Evolutionary conservation across 2,888 invertebrate species (phyloP).

Genomic region (Rhagium mordax): DNA sequence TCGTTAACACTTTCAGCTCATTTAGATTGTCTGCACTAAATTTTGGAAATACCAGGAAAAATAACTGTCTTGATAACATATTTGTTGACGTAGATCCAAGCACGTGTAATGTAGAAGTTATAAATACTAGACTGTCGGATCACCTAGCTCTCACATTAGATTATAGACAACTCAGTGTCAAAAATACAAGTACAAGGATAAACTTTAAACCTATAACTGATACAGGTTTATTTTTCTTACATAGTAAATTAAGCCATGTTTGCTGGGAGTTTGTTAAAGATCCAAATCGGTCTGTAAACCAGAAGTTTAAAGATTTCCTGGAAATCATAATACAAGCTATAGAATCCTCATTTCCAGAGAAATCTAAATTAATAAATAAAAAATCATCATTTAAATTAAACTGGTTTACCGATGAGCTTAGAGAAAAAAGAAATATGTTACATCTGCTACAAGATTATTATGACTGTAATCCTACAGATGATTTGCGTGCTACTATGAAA

Average conservation of each 20-base stretch:
- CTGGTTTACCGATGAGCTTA: background rate
- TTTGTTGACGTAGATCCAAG: background rate
- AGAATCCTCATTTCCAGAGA: background rate
- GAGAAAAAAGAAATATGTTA: background rate
- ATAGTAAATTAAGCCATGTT: background rate
- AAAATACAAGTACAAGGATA: background rate
- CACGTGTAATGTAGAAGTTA: background rate
- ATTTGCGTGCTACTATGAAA: background rate
- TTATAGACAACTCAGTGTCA: background rate
- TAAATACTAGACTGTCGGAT: background rate
- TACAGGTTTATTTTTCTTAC: background rate
- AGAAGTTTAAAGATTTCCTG: background rate
- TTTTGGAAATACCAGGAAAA: background rate
- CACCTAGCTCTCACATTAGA: background rate
- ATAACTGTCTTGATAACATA: background rate
- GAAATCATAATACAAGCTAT: background rate
- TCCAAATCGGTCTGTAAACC: background rate
- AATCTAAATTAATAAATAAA: background rate
- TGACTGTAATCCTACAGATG: background rate
- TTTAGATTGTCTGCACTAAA: background rate
- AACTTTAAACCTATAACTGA: background rate
- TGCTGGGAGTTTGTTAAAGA: background rate
- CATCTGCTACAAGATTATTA: background rate
- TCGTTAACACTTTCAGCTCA: background rate
- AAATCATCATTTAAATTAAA: slow-evolving; percentile 1